Conservation (phyloP, 2,113 vertebrate species). For the Tragelaphus imberbis region DNA sequence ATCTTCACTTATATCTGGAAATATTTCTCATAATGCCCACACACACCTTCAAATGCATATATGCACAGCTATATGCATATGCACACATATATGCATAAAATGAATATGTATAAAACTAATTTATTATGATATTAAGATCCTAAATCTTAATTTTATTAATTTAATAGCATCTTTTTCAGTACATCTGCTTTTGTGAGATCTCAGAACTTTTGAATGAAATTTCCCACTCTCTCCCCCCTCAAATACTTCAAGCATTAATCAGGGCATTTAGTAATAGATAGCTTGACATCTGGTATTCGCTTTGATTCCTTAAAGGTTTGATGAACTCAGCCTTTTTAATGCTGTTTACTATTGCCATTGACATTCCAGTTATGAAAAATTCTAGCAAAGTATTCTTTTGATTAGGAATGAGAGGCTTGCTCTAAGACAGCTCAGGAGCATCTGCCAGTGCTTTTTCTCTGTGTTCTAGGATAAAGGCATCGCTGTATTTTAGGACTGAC, state of each 20-base stretch:
- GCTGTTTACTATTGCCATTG: constrained; percentile 13
- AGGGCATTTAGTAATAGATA: constrained; percentile 31
- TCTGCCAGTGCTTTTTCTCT: not conserved
- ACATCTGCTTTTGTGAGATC: not conserved
- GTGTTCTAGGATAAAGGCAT: not conserved
- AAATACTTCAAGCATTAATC: constrained; percentile 17
- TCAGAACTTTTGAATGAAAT: constrained; percentile 24
- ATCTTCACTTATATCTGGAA: constrained; percentile 28
- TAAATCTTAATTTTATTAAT: constrained; percentile 21
- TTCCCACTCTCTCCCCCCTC: not conserved
- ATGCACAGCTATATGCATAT: not conserved
- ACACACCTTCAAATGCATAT: not conserved
- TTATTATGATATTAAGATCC: constrained; percentile 26
- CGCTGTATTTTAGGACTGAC: not conserved
- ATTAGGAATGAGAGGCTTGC: constrained; percentile 8
- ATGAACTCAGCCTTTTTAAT: constrained; percentile 42
- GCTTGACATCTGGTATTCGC: constrained; percentile 33
- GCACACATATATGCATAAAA: not conserved
- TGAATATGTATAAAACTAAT: not conserved
- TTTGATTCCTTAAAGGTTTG: constrained; percentile 40
- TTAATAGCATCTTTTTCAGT: constrained; percentile 2
- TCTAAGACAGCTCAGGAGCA: not conserved
- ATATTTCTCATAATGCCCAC: not conserved
- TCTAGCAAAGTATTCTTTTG: constrained; percentile 31
- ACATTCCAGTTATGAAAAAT: constrained; percentile 44